phyloP scores from a whole-genome alignment of 1,140 invertebrate species.

The Panagrolaimus sp. region DNA sequence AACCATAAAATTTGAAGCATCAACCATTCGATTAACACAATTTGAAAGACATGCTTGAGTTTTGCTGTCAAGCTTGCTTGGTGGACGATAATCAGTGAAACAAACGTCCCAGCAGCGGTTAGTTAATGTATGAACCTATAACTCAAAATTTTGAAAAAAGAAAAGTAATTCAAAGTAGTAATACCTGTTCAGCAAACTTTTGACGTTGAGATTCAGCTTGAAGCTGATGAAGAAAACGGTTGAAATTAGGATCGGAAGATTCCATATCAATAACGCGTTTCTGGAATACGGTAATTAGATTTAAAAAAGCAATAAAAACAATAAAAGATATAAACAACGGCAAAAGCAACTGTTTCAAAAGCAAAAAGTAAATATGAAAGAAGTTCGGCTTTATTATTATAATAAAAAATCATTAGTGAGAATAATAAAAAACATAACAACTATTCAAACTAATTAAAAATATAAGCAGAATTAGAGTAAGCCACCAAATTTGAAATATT shows the following conservation, averaged over 20 bases:
- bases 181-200: constrained; percentile 29
- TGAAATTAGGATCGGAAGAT: constrained; percentile 12
- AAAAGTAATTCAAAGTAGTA: neutral
- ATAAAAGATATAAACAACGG: constrained; percentile 10
- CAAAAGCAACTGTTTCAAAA: neutral
- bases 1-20: constrained; percentile 56
- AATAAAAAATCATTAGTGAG: neutral
- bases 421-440: constrained; percentile 6
- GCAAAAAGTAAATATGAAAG: neutral
- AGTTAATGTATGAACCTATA: constrained; percentile 43
- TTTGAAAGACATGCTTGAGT: constrained; percentile 38
- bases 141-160: neutral
- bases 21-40: constrained; percentile 58
- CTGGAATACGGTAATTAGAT: neutral
- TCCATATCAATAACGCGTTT: neutral
- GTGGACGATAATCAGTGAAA: constrained; percentile 47
- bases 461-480: neutral
- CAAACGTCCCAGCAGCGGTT: constrained; percentile 54
- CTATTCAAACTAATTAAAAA: neutral
- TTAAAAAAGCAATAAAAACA: neutral
- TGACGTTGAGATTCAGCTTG: constrained; percentile 26
- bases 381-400: neutral
- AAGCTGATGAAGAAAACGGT: constrained; percentile 24
- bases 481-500: constrained; percentile 3
- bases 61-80: constrained; percentile 45